Conservation (phyloP, 2,888 invertebrate genomes). For the Ectemnius continuus region DNA sequence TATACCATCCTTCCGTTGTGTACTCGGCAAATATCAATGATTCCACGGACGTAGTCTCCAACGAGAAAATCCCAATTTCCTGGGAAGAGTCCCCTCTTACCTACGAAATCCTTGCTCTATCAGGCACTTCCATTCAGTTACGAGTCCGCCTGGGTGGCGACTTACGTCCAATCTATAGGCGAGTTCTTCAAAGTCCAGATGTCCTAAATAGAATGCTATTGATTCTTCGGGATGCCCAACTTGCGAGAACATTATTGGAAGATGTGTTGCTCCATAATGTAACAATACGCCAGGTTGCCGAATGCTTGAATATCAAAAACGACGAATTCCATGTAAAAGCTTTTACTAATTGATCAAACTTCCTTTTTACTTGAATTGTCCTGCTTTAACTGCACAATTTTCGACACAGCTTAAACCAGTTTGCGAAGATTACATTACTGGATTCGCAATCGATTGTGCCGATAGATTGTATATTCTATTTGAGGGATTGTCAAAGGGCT, state of each 20-base stretch:
- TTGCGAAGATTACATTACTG: slow-evolving; percentile 29
- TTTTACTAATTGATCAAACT: neutral
- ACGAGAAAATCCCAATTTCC: neutral
- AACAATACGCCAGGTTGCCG: slow-evolving; percentile 7
- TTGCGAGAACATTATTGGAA: slow-evolving; percentile 22
- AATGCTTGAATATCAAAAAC: neutral
- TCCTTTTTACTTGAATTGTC: neutral
- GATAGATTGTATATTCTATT: slow-evolving; percentile 38
- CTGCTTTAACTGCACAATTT: slow-evolving; percentile 1
- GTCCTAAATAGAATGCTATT: slow-evolving; percentile 36
- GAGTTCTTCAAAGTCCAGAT: slow-evolving; percentile 8
- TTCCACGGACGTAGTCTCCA: neutral
- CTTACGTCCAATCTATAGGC: slow-evolving; percentile 10
- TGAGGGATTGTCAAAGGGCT: slow-evolving; percentile 38
- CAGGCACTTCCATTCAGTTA: slow-evolving; percentile 26
- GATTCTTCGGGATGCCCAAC: slow-evolving; percentile 16
- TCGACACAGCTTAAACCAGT: neutral
- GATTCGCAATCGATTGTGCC: slow-evolving; percentile 29
- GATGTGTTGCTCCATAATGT: slow-evolving; percentile 27
- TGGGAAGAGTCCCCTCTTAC: slow-evolving; percentile 22
- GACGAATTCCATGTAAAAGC: slow-evolving; percentile 13
- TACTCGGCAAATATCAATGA: neutral
- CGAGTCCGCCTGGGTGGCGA: slow-evolving; percentile 30
- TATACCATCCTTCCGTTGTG: slow-evolving; percentile 25
- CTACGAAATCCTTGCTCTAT: slow-evolving; percentile 14